Base-by-base conservation (phyloP, 2,113 vertebrate species). In the Boleophthalmus pectinirostris region DNA sequence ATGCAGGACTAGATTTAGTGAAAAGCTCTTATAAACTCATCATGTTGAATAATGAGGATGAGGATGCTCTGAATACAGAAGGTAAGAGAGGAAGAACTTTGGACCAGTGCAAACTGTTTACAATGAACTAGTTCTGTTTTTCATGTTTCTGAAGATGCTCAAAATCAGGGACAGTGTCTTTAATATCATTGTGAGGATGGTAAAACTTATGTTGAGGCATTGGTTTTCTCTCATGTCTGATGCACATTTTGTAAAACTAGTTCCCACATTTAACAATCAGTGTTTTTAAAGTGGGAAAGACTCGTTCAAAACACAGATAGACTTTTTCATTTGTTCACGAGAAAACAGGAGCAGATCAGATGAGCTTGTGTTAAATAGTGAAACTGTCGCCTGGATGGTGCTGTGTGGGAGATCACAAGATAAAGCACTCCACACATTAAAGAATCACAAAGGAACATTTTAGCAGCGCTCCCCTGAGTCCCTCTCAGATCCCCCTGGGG, bases 341-440 rank as follows among this genome's bases (percentile, higher is more conserved):
- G 72, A 70, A 71, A 82, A 86, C 79, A 81, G 85, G 74, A 74
- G 57, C 69, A 79, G 68, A 91, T 87, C 72, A 83, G 82, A 91
- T 87, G 82, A 82, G 77, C 20, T n/a, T 12, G n/a, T 6, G 3
- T 24, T 47, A 23, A 72, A 53, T 29, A 35, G 57, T 43, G 45
- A 49, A 54, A 38, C 35, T 49, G 47, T 69, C 68, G 73, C 68
- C 54, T 73, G 29, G 2, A 29, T 29, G 73, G 84, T 72, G 21
- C 54, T 72, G 23, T 24, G 65, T 24, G 23, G 12, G 67, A 86
- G 85, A 88, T 86, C 57, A 71, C 66, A 78, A 60, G 81, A 86
- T 84, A 75, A 83, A 74, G 74, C 73, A 53, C 47, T 54, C 51
- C 66, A 61, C 25, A 80, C 76, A 74, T 70, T n/a, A 83, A 46